Conservation (phyloP, 2,888 invertebrate genomes). For the Mayetiola destructor region DNA sequence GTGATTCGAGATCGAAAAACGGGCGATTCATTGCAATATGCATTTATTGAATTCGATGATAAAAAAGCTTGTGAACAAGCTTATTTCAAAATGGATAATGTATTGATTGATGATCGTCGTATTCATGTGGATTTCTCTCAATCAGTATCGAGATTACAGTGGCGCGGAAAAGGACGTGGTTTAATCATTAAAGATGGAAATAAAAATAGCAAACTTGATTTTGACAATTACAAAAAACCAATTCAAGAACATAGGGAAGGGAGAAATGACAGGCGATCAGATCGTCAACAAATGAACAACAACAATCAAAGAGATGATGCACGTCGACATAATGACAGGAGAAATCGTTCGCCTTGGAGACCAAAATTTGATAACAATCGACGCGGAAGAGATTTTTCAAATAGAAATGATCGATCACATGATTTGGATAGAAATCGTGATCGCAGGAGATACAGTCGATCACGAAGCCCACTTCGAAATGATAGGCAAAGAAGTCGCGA, state of each 20-base stretch:
- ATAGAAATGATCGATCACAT: too few relatives aligned
- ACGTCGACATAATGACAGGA: neutral
- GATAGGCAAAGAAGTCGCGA: neutral
- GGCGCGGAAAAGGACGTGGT: constrained; percentile 77
- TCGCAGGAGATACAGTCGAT: neutral
- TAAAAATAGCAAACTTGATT: constrained; percentile 8
- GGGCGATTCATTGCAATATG: constrained; percentile 93
- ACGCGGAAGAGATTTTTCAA: too few relatives aligned
- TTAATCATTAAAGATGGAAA: constrained; percentile 41
- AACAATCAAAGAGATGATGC: neutral
- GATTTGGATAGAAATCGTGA: neutral
- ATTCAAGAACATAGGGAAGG: neutral
- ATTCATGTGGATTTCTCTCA: constrained; percentile 99
- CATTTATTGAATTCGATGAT: constrained; percentile 94
- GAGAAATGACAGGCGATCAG: neutral
- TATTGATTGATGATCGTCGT: constrained; percentile 92
- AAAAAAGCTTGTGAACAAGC: constrained; percentile 90
- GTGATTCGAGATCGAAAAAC: constrained; percentile 87
- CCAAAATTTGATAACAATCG: too few relatives aligned
- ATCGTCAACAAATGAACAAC: neutral
- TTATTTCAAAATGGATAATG: constrained; percentile 99
- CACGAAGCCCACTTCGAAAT: neutral
- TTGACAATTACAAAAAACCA: constrained; percentile 5
- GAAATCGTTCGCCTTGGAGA: neutral
- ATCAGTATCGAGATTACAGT: constrained; percentile 87